These are phyloP conservation scores for Epinotia ramella DNA, from an alignment of 2,888 invertebrate genomes.

Conservation along the genomic window DNA sequence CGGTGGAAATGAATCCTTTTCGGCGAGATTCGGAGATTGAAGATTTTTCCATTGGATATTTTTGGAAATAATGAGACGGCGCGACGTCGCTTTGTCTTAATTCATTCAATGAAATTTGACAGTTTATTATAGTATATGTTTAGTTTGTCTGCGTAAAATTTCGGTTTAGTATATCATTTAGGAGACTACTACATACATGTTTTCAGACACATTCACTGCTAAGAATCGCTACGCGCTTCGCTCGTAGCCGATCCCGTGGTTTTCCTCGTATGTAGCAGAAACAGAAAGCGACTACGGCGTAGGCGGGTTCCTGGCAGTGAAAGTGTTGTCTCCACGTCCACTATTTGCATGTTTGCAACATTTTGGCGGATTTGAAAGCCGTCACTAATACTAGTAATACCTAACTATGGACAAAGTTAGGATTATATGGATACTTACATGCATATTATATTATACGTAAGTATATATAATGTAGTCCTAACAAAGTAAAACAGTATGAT, in stretches of 20 bases:
- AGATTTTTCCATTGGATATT: slow-evolving; percentile 44
- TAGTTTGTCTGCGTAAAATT: not conserved
- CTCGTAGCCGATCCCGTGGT: too few species aligned
- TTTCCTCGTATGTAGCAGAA: too few species aligned
- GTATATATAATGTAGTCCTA: not conserved
- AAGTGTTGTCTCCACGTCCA: too few species aligned
- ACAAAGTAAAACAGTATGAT: not conserved
- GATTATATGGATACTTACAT: too few species aligned
- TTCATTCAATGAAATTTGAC: slow-evolving; percentile 31
- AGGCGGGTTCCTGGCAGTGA: too few species aligned
- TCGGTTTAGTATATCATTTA: not conserved
- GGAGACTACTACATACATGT: not conserved
- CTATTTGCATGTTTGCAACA: too few species aligned
- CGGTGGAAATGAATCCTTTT: slow-evolving; percentile 35
- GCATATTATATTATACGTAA: too few species aligned
- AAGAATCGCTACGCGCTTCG: too few species aligned
- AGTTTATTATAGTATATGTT: not conserved
- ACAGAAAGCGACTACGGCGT: too few species aligned
- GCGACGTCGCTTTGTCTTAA: slow-evolving; percentile 43
- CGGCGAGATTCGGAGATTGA: slow-evolving; percentile 39
- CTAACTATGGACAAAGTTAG: too few species aligned
- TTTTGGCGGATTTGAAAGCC: too few species aligned
- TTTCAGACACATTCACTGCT: not conserved
- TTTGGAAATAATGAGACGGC: slow-evolving; percentile 42
- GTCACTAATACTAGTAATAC: too few species aligned